These are phyloP conservation scores for Trogon surrucura DNA, from an alignment of 2,113 vertebrate species.

Conservation along the genomic window DNA sequence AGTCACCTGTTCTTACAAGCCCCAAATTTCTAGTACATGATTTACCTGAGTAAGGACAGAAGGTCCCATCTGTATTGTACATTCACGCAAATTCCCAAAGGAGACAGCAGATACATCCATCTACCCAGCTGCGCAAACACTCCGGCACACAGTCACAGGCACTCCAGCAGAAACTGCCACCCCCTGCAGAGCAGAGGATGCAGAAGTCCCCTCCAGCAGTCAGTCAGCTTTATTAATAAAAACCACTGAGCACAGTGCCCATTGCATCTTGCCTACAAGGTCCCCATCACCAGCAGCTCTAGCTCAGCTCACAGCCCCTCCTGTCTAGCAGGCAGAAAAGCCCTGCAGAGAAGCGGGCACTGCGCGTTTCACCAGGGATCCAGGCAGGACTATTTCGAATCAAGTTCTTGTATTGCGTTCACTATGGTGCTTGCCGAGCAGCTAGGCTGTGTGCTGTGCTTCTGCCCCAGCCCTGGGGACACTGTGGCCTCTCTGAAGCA, in stretches of 20 bases:
- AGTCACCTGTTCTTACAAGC: neutral
- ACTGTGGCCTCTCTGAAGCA: neutral
- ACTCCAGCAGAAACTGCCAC: neutral
- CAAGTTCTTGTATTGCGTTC: neutral
- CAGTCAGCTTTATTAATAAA: neutral
- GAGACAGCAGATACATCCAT: neutral
- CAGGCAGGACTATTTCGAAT: neutral
- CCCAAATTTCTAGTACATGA: neutral
- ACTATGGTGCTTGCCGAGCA: neutral
- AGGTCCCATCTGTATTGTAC: neutral
- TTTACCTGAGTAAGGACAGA: conserved; percentile 41
- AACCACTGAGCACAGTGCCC: neutral
- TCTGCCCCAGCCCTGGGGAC: neutral
- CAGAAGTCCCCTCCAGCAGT: neutral
- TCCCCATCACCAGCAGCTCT: neutral
- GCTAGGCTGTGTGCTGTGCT: neutral
- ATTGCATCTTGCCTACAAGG: neutral
- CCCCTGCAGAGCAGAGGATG: neutral
- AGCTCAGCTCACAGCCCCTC: neutral
- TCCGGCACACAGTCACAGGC: neutral
- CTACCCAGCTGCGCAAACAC: neutral
- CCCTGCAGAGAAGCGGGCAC: neutral
- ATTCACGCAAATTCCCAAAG: conserved; percentile 5
- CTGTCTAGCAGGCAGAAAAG: neutral
- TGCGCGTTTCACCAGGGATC: neutral